Evolutionary conservation across 2,113 vertebrate species (phyloP).

Genomic region (Clupea harengus): DNA sequence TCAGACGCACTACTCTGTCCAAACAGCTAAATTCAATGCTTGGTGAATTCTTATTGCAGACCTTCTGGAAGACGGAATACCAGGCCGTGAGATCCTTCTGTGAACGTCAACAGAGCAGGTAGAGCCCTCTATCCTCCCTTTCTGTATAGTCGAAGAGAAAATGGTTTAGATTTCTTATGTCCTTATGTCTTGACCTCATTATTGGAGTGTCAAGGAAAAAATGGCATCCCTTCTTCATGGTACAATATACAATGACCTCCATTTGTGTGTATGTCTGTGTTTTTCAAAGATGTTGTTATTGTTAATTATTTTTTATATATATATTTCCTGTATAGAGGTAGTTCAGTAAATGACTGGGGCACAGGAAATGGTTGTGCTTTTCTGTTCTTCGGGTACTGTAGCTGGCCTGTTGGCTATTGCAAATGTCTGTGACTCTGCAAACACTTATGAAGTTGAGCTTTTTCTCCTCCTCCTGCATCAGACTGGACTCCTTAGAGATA

Average conservation of each 20-base stretch:
- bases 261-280: background rate
- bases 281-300: background rate
- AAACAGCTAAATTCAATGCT: slow-evolving; percentile 10
- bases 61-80: slow-evolving; percentile 73
- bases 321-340: background rate
- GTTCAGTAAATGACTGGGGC: no score
- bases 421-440: background rate
- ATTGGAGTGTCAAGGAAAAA: background rate
- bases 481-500: background rate
- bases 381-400: background rate
- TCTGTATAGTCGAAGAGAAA: background rate
- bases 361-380: no score
- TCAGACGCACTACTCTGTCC: background rate
- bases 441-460: background rate
- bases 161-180: background rate
- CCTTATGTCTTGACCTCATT: background rate
- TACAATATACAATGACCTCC: background rate
- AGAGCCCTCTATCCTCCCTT: slow-evolving; percentile 32
- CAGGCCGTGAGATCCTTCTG: slow-evolving; percentile 74
- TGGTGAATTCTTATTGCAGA: slow-evolving; percentile 64
- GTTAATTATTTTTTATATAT: no score
- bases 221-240: background rate
- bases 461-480: background rate
- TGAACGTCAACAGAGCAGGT: slow-evolving; percentile 74
- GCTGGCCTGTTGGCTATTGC: background rate